Conservation (phyloP, 2,113 vertebrate species). For the Lepus americanus region DNA sequence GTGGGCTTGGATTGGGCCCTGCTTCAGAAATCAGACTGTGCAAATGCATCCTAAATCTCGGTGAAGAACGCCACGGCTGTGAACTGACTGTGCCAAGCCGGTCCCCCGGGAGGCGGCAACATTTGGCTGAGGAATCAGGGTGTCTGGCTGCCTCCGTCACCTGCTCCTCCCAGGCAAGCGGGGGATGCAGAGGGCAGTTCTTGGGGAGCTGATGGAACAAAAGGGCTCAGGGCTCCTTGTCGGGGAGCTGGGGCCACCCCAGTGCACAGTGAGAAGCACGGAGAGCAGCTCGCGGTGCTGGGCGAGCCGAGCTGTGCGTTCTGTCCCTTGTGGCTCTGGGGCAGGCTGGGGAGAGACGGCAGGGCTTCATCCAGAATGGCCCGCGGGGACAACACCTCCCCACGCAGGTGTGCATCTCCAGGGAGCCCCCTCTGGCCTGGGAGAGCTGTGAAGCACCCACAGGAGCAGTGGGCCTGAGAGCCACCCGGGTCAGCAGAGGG, state of each 20-base stretch:
- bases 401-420: not conserved
- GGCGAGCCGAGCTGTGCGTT: not conserved
- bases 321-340: not conserved
- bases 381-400: rapidly evolving
- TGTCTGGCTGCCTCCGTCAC: constrained; percentile 19
- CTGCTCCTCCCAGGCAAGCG: not conserved
- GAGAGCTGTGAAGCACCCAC: not conserved
- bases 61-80: constrained; percentile 40
- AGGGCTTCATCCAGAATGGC: not conserved
- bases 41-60: constrained; percentile 19
- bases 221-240: rapidly evolving
- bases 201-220: not conserved
- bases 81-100: not conserved
- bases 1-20: not conserved
- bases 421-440: not conserved
- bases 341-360: not conserved
- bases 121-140: constrained; percentile 18
- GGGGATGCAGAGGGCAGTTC: not conserved
- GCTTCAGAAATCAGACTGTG: constrained; percentile 18
- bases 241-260: rapidly evolving
- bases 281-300: rapidly evolving
- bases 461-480: not conserved
- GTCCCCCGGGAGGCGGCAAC: constrained; percentile 34
- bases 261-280: not conserved
- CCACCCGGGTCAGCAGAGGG: no score